Evolutionary conservation across 92 coral and sea anemone species (phyloP), one percentile per base, ranked within the genome.

Genomic region (Micromussa lordhowensis): DNA sequence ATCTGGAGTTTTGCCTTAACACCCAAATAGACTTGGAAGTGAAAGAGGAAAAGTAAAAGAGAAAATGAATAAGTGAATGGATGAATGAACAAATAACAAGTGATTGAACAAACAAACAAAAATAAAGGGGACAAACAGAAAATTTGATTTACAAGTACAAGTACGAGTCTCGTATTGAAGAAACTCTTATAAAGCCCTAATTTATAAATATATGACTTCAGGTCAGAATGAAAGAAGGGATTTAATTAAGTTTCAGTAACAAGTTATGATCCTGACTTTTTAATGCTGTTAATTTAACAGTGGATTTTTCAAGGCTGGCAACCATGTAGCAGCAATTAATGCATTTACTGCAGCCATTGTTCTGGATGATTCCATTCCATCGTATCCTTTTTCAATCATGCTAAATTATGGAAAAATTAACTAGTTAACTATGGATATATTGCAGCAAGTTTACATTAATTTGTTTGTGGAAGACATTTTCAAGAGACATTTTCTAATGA

Each of bases 341-440:
- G 99, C 99, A 18, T 97, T 97, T 73, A 97, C 99, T 44, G 98
- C 99, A 38, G 99, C 96, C 74, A 88, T 97, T 68, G 94, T 97
- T 16, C 87, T 97, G 73, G 96, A 97, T 88, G 96, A 92, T 34
- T 89, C 92, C 11, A 94, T 97, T 58, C 99, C 99, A 80, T 92
- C 98, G 94, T 97, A 97, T 97, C 99, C 92, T 97, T 95, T 90
- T 44, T 9, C 12, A 44, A 44, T 44, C 51, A 44, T 8, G 51
- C 51, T 44, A 44, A 44, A 44, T 44, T 44, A 44, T 44, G 12
- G 51, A 44, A 44, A 13, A 44, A 44, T 44, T 44, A 44, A 44
- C n/a, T n/a, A n/a, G 9, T 44, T 44, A 44, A 44, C 51, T 44
- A 44, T 8, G 51, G 51, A 44, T 44, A 8, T 44, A 44, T 8